Conservation (phyloP, 1,140 invertebrate species). For the Drosophila varians region DNA sequence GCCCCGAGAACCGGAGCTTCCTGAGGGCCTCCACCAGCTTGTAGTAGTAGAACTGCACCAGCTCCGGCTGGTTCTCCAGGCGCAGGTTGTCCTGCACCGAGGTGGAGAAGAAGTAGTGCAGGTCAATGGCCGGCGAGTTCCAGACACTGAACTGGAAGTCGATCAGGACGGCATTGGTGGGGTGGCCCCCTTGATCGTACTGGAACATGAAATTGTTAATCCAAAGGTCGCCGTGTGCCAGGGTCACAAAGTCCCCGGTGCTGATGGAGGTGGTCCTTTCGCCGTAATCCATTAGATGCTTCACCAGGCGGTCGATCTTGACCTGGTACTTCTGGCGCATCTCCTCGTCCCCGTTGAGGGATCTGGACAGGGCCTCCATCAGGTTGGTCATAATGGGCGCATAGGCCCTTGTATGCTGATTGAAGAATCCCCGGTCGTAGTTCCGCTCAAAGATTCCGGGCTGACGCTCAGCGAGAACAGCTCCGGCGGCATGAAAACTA, state of each 20-base stretch:
- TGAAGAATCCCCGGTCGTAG: conserved; percentile 67
- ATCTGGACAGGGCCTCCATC: conserved; percentile 40
- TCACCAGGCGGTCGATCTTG: conserved; percentile 46
- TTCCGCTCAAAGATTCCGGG: conserved; percentile 48
- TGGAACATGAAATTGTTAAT: conserved; percentile 87
- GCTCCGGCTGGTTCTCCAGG: conserved; percentile 28
- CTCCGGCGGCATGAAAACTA: conserved; percentile 84
- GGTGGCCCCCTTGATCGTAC: conserved; percentile 79
- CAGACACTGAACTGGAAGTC: conserved; percentile 79
- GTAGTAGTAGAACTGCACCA: conserved; percentile 69
- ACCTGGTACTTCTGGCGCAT: conserved; percentile 37
- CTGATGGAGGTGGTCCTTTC: conserved; percentile 49
- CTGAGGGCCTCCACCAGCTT: conserved; percentile 45
- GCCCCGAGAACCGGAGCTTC: conserved; percentile 45
- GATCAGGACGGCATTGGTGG: conserved; percentile 64
- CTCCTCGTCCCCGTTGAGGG: conserved; percentile 32
- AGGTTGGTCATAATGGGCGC: conserved; percentile 44
- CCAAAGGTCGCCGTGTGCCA: conserved; percentile 88
- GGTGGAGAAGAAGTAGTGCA: conserved; percentile 70
- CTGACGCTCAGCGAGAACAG: conserved; percentile 44
- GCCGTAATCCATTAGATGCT: conserved; percentile 58
- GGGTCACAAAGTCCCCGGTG: conserved; percentile 84
- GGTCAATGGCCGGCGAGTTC: conserved; percentile 68
- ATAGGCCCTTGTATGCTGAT: conserved; percentile 52
- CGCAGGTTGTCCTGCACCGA: conserved; percentile 44